These are phyloP conservation scores for Lochmaea crataegi DNA, from an alignment of 2,888 invertebrate species.

Conservation along the genomic window DNA sequence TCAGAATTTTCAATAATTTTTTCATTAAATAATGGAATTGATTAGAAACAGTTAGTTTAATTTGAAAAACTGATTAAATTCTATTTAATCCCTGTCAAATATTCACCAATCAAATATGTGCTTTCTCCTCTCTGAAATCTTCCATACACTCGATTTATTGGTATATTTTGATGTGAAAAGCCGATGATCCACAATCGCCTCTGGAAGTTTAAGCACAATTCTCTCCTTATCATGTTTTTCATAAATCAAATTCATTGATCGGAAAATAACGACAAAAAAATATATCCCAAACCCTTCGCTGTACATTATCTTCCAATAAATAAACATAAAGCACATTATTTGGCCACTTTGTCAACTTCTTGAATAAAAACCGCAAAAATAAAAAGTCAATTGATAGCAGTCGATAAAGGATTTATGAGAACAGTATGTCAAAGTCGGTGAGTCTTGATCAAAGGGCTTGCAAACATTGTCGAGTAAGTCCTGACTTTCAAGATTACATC, in stretches of 20 bases:
- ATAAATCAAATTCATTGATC: neutral
- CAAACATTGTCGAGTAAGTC: conserved; percentile 28
- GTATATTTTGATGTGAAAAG: too few relatives aligned
- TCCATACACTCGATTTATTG: too few relatives aligned
- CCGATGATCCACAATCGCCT: too few relatives aligned
- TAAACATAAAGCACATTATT: conserved; percentile 35
- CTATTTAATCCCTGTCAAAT: too few relatives aligned
- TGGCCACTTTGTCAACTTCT: conserved; percentile 37
- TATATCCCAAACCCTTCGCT: neutral
- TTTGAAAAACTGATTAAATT: too few relatives aligned
- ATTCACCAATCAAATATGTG: too few relatives aligned
- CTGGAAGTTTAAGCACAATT: too few relatives aligned
- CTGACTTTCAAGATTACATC: conserved; percentile 41
- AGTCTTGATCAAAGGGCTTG: conserved; percentile 44
- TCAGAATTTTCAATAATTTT: too few relatives aligned
- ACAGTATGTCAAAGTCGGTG: conserved; percentile 50
- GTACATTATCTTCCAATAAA: conserved; percentile 30
- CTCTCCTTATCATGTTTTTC: neutral
- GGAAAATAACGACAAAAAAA: conserved; percentile 1
- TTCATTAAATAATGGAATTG: too few relatives aligned
- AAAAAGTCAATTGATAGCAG: conserved; percentile 44
- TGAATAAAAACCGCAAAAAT: conserved; percentile 37
- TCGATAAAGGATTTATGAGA: conserved; percentile 51
- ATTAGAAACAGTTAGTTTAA: too few relatives aligned
- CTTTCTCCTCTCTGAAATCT: too few relatives aligned